Evolutionary conservation across 53 echinoderm and acorn worm species (phyloP), one percentile per base, ranked within the genome.

Genomic region (Arbacia lixula): DNA sequence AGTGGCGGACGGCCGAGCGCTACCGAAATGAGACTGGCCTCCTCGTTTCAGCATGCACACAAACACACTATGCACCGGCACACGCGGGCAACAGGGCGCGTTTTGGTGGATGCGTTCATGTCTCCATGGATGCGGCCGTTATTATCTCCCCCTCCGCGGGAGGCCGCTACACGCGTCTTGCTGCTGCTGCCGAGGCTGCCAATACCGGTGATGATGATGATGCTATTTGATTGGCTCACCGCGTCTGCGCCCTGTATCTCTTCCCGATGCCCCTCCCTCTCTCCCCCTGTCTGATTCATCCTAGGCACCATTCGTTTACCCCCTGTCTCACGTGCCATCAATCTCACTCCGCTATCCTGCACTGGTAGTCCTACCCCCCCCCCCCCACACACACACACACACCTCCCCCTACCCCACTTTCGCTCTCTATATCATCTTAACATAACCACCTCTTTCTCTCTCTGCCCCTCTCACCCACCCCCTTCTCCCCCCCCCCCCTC

Each of bases 181-280:
- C n/a, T n/a, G n/a, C n/a, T n/a, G n/a, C n/a, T n/a, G n/a, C n/a
- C n/a, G n/a, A n/a, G n/a, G n/a, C n/a, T n/a, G n/a, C n/a, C n/a
- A n/a, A n/a, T n/a, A n/a, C n/a, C n/a, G n/a, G n/a, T n/a, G n/a
- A n/a, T n/a, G n/a, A 9, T 36, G 66, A 25, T 71, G 71, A 71
- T 71, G 71, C 39, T 71, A 71, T 43, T 49, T 71, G 71, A 71
- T 71, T 71, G 71, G 71, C 71, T 43, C 71, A 16, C 71, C 26
- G 27, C 64, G 27, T 38, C 32, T n/a, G 36, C 12, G 20, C 20
- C 33, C 36, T 19, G 20, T 38, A 38, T 36, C 17, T 66, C 49
- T 41, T 37, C 46, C 11, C 42, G n/a, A n/a, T n/a, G n/a, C 49
- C 46, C 16, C 49, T 43, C 22, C 71, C 43, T 35, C 36, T 71